Evolutionary conservation across 2,888 invertebrate species (phyloP), one percentile per base, ranked within the genome.

Genomic region (Orthosia incerta): DNA sequence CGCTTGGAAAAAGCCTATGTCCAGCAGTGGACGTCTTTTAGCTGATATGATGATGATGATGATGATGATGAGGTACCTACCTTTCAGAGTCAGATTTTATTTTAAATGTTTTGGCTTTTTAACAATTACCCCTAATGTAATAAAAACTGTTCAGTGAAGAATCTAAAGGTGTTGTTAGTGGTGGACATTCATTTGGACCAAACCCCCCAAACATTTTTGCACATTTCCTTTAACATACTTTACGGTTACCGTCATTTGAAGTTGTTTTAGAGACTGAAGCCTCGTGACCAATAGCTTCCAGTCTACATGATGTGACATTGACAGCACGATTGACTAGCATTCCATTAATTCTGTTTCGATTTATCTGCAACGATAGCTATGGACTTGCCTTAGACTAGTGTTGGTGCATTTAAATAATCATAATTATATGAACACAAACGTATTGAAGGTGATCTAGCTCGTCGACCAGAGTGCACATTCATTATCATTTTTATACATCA

Each of bases 181-280:
- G 2, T 20, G n/a, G 11, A 12, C 23, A 31, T 60, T 67, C 4
- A 61, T 20, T 46, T 46, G 16, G 11, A 45, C 12, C 9, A 20
- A 13, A 60, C 23, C 16, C 20, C 26, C 11, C 5, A n/a, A 4
- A 56, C 11, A 48, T 7, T 45, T 65, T 74, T 46, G 1, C 20
- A 13, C 12, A 13, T 3, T 13, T 12, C 13, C 20, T 31, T 87
- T 87, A 88, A 76, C 80, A 80, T 74, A 87, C 78, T 86, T 83
- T 83, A 80, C 78, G 74, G 57, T 74, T 71, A 74, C 64, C 62
- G 57, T 23, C 60, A 59, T 53, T 74, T 55, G 57, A 76, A 79
- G 74, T 83, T 83, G 82, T 85, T 85, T 88, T 85, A 86, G 77
- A 78, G 74, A 79, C 84, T 69, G 57, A 84, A 87, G 83, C 83